Base-by-base conservation (phyloP, 2,888 invertebrate genomes). In the Osmoderma eremita region DNA sequence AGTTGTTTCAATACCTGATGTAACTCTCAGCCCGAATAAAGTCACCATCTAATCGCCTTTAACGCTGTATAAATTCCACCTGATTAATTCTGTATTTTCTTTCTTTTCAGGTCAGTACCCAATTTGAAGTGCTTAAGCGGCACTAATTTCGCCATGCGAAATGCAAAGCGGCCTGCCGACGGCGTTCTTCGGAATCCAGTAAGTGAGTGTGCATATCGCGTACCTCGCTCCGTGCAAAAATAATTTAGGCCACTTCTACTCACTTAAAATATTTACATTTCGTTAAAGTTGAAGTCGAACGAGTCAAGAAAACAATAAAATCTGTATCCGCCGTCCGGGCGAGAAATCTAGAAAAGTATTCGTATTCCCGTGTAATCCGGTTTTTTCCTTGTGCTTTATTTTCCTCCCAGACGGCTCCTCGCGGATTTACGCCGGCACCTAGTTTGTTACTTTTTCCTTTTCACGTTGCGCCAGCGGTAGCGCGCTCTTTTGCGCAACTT, bases 241-340 rank as follows among this genome's bases (percentile, higher is more conserved):
- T 53, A 53, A 38, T 53, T 53, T 53, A 10, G 38, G 38, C 15
- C 38, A 39, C 38, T 30, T 53, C 53, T 13, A 38, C 39, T n/a
- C 15, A 38, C 39, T n/a, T 38, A 38, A 53, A 53, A 53, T 53
- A 15, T 53, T 53, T 53, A 53, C 53, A 53, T 53, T 53, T 8
- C 53, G 38, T 38, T 30, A 18, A 18, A 38, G 53, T 38, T 15
- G 38, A 24, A 36, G 15, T 18, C 38, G 39, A 38, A 38, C 38
- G 38, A 53, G 17, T 17, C 38, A 10, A 30, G 38, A 38, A 38
- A 53, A 38, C 53, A 53, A 53, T 53, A 53, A 53, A 53, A 53
- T 38, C 30, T 38, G 17, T 6, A 30, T 36, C 38, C 53, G 38
- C 15, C 17, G 53, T 30, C 30, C 30, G 18, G 18, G 53, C 38